These are phyloP conservation scores for Actinemys pallida DNA, from an alignment of 2,113 vertebrate genomes.

Conservation along the genomic window DNA sequence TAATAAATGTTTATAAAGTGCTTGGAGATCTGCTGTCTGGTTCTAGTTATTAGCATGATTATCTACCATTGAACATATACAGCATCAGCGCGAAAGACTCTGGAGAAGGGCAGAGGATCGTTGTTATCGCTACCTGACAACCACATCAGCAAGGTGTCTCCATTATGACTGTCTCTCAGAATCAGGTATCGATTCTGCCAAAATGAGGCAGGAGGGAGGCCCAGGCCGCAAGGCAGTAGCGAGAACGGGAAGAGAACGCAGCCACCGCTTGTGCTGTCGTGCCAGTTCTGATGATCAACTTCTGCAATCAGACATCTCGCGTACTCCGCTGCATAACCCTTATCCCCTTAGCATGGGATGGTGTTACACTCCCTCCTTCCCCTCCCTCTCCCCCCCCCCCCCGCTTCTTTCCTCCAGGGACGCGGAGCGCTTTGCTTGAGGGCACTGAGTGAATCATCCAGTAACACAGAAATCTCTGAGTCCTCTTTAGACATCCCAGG, in stretches of 20 bases:
- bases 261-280: accelerated
- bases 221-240: neutral
- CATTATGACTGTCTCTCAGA: neutral
- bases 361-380: neutral
- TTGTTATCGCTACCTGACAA: accelerated
- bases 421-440: conserved; percentile 75
- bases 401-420: conserved; percentile 31
- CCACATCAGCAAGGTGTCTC: accelerated
- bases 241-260: neutral
- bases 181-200: accelerated
- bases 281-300: neutral
- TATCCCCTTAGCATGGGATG: neutral
- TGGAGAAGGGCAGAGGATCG: neutral
- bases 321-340: neutral
- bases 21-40: neutral
- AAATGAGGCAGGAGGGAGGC: accelerated
- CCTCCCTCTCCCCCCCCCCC: conserved; percentile 5
- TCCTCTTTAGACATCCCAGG: conserved; percentile 84
- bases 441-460: conserved; percentile 79
- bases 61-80: accelerated
- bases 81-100: accelerated
- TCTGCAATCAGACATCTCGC: neutral
- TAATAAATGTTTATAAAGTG: neutral
- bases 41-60: accelerated
- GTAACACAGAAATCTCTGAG: conserved; percentile 83